Evolutionary conservation across 2,888 invertebrate species (phyloP), one percentile per base, ranked within the genome.

Genomic region (Lapara coniferarum): DNA sequence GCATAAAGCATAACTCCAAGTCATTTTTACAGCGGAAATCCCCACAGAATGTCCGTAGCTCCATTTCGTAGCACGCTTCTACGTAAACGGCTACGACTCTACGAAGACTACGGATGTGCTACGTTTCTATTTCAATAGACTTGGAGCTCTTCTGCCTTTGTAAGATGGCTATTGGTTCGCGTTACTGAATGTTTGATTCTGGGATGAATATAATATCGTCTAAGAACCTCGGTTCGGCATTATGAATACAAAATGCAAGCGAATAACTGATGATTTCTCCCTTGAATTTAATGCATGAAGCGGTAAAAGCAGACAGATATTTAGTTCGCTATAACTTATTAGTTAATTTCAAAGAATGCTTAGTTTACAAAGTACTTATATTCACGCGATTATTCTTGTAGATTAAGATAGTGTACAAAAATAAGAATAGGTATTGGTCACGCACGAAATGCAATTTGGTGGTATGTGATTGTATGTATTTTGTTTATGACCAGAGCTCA

Each of bases 11-110:
- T 25, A 56, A 56, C 56, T 56, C 25, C 19, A 12, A 13, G 56
- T 25, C 25, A 56, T 56, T 25, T 25, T 56, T 19, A 56, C 10
- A 25, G 56, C 25, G 56, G 53, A 55, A 25, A 56, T 56, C 58
- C 58, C 58, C 12, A 44, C 30, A 30, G 37, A 37, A 44, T 44
- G n/a, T n/a, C 30, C 16, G 44, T 59, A 59, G 16, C 58, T 16
- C n/a, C 14, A n/a, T 59, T 44, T 16, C 44, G 58, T 59, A 59
- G 58, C 58, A 37, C n/a, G 44, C 3, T 59, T 59, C 58, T 59
- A 59, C 58, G 57, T 19, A 59, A 57, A 16, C 37, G 14, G 58
- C 58, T 59, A 59, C 58, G 58, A 44, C n/a, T 37, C 16, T 59
- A 59, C 37, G 4, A 44, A 44, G 13, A 16, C 58, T 59, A 59